Conservation (phyloP, 2,113 vertebrate genomes). For the Nothocercus julius region DNA sequence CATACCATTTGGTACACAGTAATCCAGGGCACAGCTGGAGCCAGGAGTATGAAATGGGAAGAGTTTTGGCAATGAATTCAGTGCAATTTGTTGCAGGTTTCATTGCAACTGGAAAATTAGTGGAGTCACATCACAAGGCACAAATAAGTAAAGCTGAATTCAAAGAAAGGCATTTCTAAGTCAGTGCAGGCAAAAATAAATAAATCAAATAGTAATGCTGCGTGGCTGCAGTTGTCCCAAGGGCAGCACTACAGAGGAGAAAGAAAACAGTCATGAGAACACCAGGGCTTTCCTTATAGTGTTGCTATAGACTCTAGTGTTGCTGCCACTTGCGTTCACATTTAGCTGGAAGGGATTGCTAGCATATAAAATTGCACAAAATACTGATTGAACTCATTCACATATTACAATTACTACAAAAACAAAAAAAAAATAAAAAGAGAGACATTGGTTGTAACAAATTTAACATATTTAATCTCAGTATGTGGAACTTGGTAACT, state of each 20-base stretch:
- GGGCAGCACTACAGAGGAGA: not conserved
- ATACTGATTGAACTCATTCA: not conserved
- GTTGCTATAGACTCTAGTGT: accelerated
- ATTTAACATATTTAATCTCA: not conserved
- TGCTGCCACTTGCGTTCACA: accelerated
- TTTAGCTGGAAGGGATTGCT: not conserved
- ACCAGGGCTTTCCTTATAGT: not conserved
- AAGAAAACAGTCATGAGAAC: not conserved
- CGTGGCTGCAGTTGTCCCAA: not conserved
- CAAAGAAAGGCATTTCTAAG: not conserved
- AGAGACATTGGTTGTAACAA: too few species aligned
- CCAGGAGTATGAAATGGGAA: not conserved
- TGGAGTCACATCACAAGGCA: not conserved
- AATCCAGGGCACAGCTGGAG: not conserved
- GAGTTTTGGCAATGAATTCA: not conserved
- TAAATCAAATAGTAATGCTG: not conserved
- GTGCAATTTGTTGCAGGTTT: not conserved
- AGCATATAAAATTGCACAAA: not conserved
- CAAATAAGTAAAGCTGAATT: not conserved
- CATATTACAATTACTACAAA: not conserved
- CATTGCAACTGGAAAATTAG: not conserved
- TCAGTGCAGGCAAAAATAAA: not conserved
- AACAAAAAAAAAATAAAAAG: not conserved
- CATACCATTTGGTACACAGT: accelerated
- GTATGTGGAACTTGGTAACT: not conserved